phyloP scores from a whole-genome alignment of 2,113 vertebrate species.

The Euleptes europaea region DNA sequence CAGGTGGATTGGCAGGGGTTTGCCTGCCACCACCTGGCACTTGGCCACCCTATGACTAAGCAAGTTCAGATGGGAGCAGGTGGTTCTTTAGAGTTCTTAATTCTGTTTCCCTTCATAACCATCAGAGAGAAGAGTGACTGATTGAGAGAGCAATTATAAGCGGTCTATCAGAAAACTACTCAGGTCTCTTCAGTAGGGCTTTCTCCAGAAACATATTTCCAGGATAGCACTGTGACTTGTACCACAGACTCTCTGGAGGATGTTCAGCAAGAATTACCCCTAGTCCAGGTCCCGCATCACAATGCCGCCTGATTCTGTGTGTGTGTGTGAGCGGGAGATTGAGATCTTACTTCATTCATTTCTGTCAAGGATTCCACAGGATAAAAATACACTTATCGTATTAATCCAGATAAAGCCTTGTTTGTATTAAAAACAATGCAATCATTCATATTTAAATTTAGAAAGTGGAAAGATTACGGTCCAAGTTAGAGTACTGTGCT shows the following conservation, averaged over 20 bases:
- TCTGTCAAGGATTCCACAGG: conserved; percentile 7
- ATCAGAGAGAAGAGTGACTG: background rate
- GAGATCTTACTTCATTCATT: background rate
- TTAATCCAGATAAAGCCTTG: conserved; percentile 4
- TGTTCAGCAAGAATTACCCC: too few species aligned
- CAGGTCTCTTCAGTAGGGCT: too few species aligned
- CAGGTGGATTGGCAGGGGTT: too few species aligned
- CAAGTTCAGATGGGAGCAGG: too few species aligned
- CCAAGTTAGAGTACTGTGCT: background rate
- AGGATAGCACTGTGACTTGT: background rate
- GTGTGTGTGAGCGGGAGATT: too few species aligned
- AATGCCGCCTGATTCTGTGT: background rate
- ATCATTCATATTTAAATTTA: conserved; percentile 25
- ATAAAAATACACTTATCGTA: background rate
- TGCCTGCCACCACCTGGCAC: too few species aligned
- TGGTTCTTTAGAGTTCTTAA: background rate
- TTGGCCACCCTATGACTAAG: too few species aligned
- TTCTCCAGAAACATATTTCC: too few species aligned
- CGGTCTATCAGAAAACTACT: too few species aligned
- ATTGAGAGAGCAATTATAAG: too few species aligned
- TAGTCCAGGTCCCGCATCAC: background rate
- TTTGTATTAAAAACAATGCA: conserved; percentile 20
- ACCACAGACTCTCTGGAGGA: background rate
- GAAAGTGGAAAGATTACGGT: conserved; percentile 40
- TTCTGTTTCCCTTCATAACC: background rate